A percentile compares a stretch with the other conserved stretches of the same genome.
Conservation (phyloP, 2,888 invertebrate genomes). For the Pachydiplax longipennis region DNA sequence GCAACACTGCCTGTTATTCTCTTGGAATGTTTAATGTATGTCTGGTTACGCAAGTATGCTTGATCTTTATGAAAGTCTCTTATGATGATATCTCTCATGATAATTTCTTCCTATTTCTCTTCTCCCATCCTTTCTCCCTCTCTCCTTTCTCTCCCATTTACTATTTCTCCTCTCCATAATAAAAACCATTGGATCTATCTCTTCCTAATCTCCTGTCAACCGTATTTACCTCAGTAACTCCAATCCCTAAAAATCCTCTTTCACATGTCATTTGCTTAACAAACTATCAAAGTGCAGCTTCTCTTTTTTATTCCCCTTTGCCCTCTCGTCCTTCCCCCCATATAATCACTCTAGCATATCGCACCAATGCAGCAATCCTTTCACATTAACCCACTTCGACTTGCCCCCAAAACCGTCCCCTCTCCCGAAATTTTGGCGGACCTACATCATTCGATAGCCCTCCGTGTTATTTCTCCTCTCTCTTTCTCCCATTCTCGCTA, state of each 20-base stretch:
- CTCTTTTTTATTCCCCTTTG: neutral
- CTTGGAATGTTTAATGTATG: too few species aligned
- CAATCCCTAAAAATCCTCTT: neutral
- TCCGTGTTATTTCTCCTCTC: neutral
- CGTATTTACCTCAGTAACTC: neutral
- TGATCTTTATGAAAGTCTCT: too few species aligned
- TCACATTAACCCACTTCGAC: neutral
- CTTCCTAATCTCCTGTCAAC: neutral
- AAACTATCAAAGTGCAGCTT: neutral
- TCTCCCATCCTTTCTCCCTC: neutral
- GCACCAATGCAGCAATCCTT: neutral
- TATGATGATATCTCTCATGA: too few species aligned
- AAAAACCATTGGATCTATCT: too few species aligned
- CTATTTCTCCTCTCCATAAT: too few species aligned
- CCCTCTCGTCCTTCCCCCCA: neutral
- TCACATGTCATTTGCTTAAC: neutral
- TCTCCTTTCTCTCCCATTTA: neutral
- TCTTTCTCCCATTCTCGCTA: too few species aligned
- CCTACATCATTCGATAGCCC: slow-evolving; percentile 22
- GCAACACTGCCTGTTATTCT: too few species aligned
- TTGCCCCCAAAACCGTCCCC: neutral
- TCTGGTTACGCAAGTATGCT: too few species aligned
- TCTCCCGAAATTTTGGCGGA: neutral
- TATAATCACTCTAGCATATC: neutral
- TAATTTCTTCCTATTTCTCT: neutral